A percentile compares a stretch with the other conserved stretches of the same genome.
Conservation (phyloP, 1,140 invertebrate species). For the Anthonomus grandis region DNA sequence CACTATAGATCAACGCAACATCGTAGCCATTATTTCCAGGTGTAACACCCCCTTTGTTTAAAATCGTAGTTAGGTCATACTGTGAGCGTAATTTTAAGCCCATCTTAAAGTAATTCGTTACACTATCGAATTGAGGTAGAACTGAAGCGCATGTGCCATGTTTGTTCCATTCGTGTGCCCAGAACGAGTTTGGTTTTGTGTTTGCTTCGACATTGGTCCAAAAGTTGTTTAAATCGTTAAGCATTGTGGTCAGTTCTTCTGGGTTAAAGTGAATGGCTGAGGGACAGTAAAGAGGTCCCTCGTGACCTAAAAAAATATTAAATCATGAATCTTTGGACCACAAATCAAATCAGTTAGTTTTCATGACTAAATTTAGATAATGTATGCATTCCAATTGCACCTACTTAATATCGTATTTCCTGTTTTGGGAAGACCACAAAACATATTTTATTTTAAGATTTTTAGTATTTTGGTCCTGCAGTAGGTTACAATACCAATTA, state of each 20-base stretch:
- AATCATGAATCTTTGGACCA: too few species aligned
- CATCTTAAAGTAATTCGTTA: conserved; percentile 70
- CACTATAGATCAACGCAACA: conserved; percentile 56
- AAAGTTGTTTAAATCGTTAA: conserved; percentile 58
- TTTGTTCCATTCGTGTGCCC: conserved; percentile 83
- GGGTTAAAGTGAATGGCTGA: conserved; percentile 62
- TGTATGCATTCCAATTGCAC: too few species aligned
- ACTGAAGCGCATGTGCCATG: conserved; percentile 76
- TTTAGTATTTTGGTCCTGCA: too few species aligned
- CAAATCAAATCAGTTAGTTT: too few species aligned
- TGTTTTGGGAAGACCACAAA: too few species aligned
- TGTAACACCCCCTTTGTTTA: conserved; percentile 51
- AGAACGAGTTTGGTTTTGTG: conserved; percentile 59
- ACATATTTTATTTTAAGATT: too few species aligned
- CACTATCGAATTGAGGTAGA: conserved; percentile 59
- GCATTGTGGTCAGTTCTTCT: conserved; percentile 56
- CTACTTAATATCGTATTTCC: too few species aligned
- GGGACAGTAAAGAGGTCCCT: conserved; percentile 69
- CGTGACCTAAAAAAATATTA: conserved; percentile 26
- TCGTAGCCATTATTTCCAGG: conserved; percentile 59
- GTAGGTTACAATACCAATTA: too few species aligned
- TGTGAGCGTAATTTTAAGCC: conserved; percentile 63
- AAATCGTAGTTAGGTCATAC: conserved; percentile 53
- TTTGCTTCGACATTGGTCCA: conserved; percentile 73
- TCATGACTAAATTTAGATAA: too few species aligned